Conservation (phyloP, 1,140 invertebrate genomes). For the Sitophilus oryzae region DNA sequence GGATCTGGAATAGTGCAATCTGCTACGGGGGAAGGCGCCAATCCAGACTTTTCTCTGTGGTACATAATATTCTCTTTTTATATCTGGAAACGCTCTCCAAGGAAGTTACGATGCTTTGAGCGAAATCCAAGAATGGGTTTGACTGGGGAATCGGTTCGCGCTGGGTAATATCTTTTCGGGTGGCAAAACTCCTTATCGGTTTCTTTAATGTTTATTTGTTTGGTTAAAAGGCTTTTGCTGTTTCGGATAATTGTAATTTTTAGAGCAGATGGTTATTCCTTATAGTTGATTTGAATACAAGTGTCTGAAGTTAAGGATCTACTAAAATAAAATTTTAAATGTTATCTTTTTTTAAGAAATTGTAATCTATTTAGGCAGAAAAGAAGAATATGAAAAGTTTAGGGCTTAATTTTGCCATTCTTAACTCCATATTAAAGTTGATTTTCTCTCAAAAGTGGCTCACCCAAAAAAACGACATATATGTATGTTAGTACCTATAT, state of each 20-base stretch:
- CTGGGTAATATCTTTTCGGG: slow-evolving; percentile 11
- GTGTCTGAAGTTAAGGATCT: no score
- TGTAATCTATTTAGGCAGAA: no score
- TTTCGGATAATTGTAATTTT: slow-evolving; percentile 1
- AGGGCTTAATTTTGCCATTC: no score
- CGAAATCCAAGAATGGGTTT: slow-evolving; percentile 21
- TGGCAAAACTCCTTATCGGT: slow-evolving; percentile 11
- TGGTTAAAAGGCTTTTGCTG: slow-evolving; percentile 20
- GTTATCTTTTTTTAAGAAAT: no score
- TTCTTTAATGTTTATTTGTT: slow-evolving; percentile 19
- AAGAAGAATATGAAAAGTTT: no score
- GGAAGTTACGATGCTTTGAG: slow-evolving; percentile 16
- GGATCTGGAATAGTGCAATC: slow-evolving; percentile 20
- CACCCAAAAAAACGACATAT: no score
- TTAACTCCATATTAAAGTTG: no score
- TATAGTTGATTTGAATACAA: no score
- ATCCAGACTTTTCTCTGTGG: slow-evolving; percentile 5
- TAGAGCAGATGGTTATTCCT: no score
- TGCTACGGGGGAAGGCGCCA: slow-evolving; percentile 20
- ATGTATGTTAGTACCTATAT: no score
- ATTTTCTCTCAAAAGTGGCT: no score
- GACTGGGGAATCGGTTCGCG: slow-evolving; percentile 4
- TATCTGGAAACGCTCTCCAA: slow-evolving; percentile 18
- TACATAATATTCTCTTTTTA: not conserved
- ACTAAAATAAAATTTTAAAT: no score